Percentiles rank a stretch among this genome's conserved stretches.
phyloP scores from a whole-genome alignment of 35 echinoderm and acorn worm species.

The Lytechinus pictus region DNA sequence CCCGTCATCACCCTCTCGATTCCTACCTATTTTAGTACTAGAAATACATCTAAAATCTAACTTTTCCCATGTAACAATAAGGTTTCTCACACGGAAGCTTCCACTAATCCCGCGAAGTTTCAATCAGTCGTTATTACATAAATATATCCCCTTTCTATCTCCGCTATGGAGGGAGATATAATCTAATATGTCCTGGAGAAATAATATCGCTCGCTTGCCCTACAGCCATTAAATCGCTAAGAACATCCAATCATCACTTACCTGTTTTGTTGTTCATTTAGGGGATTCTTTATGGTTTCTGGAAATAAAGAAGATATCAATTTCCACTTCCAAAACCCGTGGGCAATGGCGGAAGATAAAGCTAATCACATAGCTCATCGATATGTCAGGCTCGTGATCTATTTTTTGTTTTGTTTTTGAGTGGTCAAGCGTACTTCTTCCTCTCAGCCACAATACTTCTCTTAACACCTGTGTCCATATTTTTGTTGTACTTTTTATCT shows the following conservation, averaged over 20 bases:
- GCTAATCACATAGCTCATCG: neutral
- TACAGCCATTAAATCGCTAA: neutral
- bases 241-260: neutral
- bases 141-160: conserved; percentile 2
- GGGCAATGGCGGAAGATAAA: neutral
- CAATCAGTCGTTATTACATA: neutral
- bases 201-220: neutral
- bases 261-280: neutral
- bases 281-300: neutral
- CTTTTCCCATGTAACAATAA: neutral
- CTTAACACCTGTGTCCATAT: neutral
- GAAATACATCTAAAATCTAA: neutral
- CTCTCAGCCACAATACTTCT: neutral
- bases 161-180: neutral
- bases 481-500: too few relatives aligned
- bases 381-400: neutral
- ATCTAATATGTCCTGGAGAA: neutral
- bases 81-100: neutral
- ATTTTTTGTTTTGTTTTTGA: neutral
- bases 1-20: neutral
- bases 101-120: neutral
- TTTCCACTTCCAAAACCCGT: neutral
- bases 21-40: neutral
- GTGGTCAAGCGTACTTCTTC: neutral
- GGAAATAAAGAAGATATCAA: conserved; percentile 3